Evolutionary conservation across 1,140 invertebrate genomes (phyloP), one percentile per base, ranked within the genome.

Genomic region (Procambarus virginalis): DNA sequence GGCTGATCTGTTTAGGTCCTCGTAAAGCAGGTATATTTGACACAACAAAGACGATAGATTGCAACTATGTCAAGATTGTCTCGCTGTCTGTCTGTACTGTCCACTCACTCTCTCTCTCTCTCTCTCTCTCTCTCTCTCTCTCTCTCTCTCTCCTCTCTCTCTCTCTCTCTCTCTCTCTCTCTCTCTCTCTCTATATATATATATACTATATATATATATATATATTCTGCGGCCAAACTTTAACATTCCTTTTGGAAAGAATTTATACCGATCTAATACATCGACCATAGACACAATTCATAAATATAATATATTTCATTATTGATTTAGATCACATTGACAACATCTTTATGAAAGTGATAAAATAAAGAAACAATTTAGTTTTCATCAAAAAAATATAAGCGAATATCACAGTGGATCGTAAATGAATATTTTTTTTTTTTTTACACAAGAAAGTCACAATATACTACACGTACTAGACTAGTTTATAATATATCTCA

Each of bases 331-430:
- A 73, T 3, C 68, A 73, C 68, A 73, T 73, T n/a, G 68, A 73
- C 68, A 73, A 73, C 68, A 73, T 68, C 68, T 73, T 73, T 17
- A 73, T n/a, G 51, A 34, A 73, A 73, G n/a, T 34, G 3, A 73
- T 34, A 34, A 70, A 70, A 2, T 0, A 34, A 73, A 5, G 34
- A 34, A 73, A 73, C 4, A 34, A 34, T 45, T 3, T 73, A n/a
- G 64, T 68, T 14, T 68, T n/a, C n/a, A 73, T 34, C 2, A 73
- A 34, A 73, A 73, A 73, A 20, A 73, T 34, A 73, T 34, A 73
- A 3, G n/a, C 22, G 10, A 20, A 34, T 73, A 9, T 6, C 6
- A 34, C 0, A 34, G n/a, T 34, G 0, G 22, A 8, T 73, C 6
- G 22, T 34, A 73, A 73, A 45, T 34, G 34, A 73, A 34, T 73